These are phyloP conservation scores for Fragum whitleyi DNA, from an alignment of 2,888 invertebrate genomes.

Conservation along the genomic window DNA sequence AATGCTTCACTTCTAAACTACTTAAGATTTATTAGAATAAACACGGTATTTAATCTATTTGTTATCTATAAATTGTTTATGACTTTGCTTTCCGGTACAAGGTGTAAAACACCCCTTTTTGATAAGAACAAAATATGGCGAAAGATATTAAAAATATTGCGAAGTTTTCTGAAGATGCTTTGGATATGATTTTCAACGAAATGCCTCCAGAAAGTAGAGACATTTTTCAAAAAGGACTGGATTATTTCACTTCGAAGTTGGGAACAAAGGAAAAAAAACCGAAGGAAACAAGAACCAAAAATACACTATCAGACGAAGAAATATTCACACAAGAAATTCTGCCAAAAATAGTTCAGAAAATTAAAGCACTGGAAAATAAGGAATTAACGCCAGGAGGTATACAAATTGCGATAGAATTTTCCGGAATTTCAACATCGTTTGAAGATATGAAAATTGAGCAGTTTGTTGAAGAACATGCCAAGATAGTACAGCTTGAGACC, in stretches of 20 bases:
- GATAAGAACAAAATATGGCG: constrained; percentile 16
- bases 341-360: constrained; percentile 14
- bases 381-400: constrained; percentile 6
- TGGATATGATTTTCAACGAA: constrained; percentile 13
- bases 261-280: constrained; percentile 15
- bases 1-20: background rate
- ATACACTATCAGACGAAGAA: constrained; percentile 21
- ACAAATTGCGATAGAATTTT: constrained; percentile 16
- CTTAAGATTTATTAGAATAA: background rate
- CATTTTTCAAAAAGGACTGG: background rate
- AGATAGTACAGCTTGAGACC: constrained; percentile 7
- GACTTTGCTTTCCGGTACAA: constrained; percentile 8
- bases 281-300: background rate
- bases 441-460: constrained; percentile 19
- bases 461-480: constrained; percentile 3
- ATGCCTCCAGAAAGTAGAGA: constrained; percentile 5
- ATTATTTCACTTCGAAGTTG: background rate
- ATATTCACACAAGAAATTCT: constrained; percentile 17
- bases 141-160: constrained; percentile 19
- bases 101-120: constrained; percentile 14
- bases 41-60: background rate
- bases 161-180: constrained; percentile 18
- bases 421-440: background rate
- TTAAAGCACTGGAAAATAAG: constrained; percentile 7
- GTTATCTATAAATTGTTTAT: background rate